phyloP scores from a whole-genome alignment of 1,140 invertebrate species.

The Scaptodrosophila lebanonensis region DNA sequence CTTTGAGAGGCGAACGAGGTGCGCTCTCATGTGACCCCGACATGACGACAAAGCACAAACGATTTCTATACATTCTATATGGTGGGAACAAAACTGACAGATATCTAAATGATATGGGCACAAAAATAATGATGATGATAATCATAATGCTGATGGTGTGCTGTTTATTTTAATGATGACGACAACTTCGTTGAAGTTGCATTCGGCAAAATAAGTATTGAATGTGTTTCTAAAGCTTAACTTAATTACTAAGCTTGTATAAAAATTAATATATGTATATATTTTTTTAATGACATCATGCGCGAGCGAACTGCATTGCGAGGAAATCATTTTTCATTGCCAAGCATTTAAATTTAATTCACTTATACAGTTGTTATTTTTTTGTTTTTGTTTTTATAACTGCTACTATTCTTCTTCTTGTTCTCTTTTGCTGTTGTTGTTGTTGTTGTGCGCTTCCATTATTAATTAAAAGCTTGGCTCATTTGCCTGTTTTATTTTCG shows the following conservation, averaged over 20 bases:
- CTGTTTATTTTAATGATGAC: too few relatives aligned
- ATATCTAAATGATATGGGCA: too few relatives aligned
- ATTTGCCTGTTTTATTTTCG: constrained; percentile 26
- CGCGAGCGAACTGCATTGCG: constrained; percentile 18
- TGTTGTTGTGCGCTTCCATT: constrained; percentile 16
- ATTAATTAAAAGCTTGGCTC: constrained; percentile 1
- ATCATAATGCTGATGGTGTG: too few relatives aligned
- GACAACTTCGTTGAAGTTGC: too few relatives aligned
- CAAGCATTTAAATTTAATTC: constrained; percentile 7
- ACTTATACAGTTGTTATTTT: constrained; percentile 18
- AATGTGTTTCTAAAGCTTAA: constrained; percentile 2
- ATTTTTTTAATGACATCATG: constrained; percentile 26
- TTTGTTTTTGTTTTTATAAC: constrained; percentile 28
- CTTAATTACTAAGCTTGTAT: constrained; percentile 6
- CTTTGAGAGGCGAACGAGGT: constrained; percentile 1
- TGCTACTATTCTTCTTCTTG: too few relatives aligned
- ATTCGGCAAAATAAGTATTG: too few relatives aligned
- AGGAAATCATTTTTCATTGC: constrained; percentile 28
- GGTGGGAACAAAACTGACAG: too few relatives aligned
- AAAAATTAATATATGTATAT: constrained; percentile 21
- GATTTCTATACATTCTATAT: background rate
- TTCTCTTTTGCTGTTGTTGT: constrained; percentile 20
- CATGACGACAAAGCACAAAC: constrained; percentile 5
- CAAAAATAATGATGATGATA: too few relatives aligned
- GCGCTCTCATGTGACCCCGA: constrained; percentile 49